Percentiles rank a stretch among this genome's conserved stretches.
These are phyloP conservation scores for Poeciliopsis paucimaculata DNA, from an alignment of 2,797 vertebrate species.

Conservation along the genomic window DNA sequence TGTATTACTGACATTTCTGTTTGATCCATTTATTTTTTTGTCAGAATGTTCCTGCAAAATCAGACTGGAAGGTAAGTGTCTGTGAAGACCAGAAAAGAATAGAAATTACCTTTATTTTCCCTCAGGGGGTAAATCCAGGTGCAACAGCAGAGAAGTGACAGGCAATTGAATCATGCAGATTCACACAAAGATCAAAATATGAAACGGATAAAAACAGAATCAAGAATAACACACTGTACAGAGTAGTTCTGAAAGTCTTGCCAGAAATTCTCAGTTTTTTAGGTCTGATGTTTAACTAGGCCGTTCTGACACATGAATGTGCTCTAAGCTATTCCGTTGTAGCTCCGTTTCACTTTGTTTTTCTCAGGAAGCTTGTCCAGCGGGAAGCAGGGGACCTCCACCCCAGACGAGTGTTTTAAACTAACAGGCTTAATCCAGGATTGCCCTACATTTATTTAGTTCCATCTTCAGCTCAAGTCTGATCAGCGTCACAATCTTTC, in stretches of 20 bases:
- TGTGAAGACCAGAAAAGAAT: background rate
- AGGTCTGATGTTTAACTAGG: background rate
- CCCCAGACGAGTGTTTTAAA: background rate
- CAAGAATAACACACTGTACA: background rate
- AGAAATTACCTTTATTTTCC: background rate
- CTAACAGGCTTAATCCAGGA: background rate
- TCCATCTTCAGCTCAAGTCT: background rate
- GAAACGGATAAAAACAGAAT: background rate
- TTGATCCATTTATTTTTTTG: background rate
- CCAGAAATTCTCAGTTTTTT: background rate
- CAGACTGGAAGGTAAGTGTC: background rate
- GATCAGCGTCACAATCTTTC: background rate
- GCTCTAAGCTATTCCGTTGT: background rate
- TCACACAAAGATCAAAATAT: background rate
- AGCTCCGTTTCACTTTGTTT: background rate
- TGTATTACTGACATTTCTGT: background rate
- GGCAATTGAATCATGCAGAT: background rate
- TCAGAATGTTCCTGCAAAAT: background rate
- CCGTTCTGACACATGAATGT: background rate
- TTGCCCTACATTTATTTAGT: background rate
- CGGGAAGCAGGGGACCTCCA: background rate
- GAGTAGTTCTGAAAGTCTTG: background rate
- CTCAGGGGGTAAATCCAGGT: background rate
- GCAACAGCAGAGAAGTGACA: background rate
- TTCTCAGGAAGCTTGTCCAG: background rate